Percentiles rank a stretch among this genome's conserved stretches.
phyloP scores from a whole-genome alignment of 2,113 vertebrate species.

The Oryzias melastigma region DNA sequence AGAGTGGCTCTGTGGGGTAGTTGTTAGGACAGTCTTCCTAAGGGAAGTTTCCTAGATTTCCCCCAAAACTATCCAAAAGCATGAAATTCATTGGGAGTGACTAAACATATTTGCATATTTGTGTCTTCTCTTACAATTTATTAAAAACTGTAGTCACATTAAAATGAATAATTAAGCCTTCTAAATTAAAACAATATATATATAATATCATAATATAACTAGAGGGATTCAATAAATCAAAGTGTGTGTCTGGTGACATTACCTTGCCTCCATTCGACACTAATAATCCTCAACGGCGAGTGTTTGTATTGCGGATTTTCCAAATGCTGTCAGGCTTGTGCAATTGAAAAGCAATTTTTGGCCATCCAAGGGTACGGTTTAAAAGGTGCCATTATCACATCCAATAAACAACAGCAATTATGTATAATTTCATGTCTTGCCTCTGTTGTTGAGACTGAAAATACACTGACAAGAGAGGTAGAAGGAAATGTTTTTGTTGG shows the following conservation, averaged over 20 bases:
- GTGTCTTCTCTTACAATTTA: too few species aligned
- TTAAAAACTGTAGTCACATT: too few species aligned
- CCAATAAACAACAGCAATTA: slow-evolving; percentile 68
- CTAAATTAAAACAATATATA: neutral
- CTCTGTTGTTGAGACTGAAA: slow-evolving; percentile 53
- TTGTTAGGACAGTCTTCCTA: too few species aligned
- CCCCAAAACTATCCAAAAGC: too few species aligned
- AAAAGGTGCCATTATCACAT: slow-evolving; percentile 67
- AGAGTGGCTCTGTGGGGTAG: too few species aligned
- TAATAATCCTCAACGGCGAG: slow-evolving; percentile 16
- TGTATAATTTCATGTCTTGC: slow-evolving; percentile 62
- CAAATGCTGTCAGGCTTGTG: slow-evolving; percentile 52
- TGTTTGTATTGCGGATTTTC: slow-evolving; percentile 19
- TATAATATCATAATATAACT: accelerated
- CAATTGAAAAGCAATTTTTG: slow-evolving; percentile 72
- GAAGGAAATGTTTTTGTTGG: slow-evolving; percentile 23
- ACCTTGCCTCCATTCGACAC: slow-evolving; percentile 6
- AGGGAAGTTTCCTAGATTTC: too few species aligned
- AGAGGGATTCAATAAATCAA: neutral
- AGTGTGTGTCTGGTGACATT: slow-evolving; percentile 3
- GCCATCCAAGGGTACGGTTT: slow-evolving; percentile 41
- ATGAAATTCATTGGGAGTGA: too few species aligned
- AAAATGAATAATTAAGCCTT: neutral
- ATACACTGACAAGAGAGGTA: slow-evolving; percentile 32
- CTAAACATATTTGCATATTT: too few species aligned